Conservation (phyloP, 2,113 vertebrate genomes). For the Dicrurus megarhynchus region DNA sequence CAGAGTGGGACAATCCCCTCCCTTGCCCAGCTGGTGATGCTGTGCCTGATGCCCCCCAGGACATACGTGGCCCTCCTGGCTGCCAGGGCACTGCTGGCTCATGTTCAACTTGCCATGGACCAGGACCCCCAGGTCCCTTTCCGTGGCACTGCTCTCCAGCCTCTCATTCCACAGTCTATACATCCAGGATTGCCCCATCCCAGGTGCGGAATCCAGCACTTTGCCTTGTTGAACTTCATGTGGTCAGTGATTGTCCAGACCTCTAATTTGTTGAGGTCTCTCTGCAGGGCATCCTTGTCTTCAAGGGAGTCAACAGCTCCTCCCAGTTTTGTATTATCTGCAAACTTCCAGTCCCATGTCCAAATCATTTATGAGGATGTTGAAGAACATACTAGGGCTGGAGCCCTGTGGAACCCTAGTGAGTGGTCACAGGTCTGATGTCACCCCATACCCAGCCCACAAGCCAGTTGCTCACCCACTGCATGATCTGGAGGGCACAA, state of each 20-base stretch:
- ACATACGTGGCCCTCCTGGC: neutral
- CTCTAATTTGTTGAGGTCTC: neutral
- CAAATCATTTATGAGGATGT: neutral
- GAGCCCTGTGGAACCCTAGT: neutral
- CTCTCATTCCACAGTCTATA: neutral
- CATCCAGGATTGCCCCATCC: neutral
- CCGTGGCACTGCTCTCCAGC: neutral
- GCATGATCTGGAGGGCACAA: neutral
- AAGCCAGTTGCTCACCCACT: neutral
- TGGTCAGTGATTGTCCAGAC: neutral
- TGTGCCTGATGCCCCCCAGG: neutral
- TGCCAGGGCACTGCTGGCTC: neutral
- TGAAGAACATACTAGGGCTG: neutral
- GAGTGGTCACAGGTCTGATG: neutral
- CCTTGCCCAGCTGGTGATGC: accelerated
- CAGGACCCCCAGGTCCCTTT: neutral
- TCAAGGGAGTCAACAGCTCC: neutral
- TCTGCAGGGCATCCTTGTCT: neutral
- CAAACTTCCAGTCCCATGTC: accelerated
- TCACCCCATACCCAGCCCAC: neutral
- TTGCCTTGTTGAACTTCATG: neutral
- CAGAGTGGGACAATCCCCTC: neutral
- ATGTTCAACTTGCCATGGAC: neutral
- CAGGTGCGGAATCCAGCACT: neutral
- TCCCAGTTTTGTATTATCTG: neutral